Conservation (phyloP, 2,797 vertebrate species). For the Macroramphosus scolopax region DNA sequence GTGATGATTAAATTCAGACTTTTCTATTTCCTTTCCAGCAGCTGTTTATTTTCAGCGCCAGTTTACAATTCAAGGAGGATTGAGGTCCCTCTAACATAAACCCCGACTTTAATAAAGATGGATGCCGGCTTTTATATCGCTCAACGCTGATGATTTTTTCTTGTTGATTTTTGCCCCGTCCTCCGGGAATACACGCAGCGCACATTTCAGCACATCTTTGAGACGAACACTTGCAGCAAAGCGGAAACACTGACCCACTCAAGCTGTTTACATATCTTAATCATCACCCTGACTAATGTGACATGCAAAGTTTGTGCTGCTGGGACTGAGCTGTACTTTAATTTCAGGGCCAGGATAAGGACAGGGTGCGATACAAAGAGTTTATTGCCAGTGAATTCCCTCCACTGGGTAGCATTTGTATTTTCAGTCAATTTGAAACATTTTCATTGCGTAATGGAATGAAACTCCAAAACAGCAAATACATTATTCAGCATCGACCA, state of each 20-base stretch:
- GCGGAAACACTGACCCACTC: conserved; percentile 49
- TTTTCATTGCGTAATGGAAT: no score
- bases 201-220: conserved; percentile 67
- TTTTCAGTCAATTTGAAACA: no score
- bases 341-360: conserved; percentile 27
- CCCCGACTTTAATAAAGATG: conserved; percentile 67
- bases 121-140: conserved; percentile 64
- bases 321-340: conserved; percentile 40
- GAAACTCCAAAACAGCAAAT: conserved; percentile 37
- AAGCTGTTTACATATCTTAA: conserved; percentile 70
- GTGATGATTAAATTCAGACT: conserved; percentile 44
- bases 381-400: no score
- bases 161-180: conserved; percentile 55
- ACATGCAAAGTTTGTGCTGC: conserved; percentile 57
- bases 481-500: conserved; percentile 45
- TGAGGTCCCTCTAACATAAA: conserved; percentile 55
- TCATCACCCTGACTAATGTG: conserved; percentile 61
- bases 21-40: conserved; percentile 43
- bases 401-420: no score
- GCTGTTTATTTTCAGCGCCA: conserved; percentile 66
- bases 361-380: no score
- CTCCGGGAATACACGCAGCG: conserved; percentile 37
- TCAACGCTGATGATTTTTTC: conserved; percentile 62
- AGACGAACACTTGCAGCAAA: conserved; percentile 55
- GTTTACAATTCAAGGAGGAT: conserved; percentile 49